phyloP scores from a whole-genome alignment of 1,140 invertebrate species.

The Lepidurus arcticus region DNA sequence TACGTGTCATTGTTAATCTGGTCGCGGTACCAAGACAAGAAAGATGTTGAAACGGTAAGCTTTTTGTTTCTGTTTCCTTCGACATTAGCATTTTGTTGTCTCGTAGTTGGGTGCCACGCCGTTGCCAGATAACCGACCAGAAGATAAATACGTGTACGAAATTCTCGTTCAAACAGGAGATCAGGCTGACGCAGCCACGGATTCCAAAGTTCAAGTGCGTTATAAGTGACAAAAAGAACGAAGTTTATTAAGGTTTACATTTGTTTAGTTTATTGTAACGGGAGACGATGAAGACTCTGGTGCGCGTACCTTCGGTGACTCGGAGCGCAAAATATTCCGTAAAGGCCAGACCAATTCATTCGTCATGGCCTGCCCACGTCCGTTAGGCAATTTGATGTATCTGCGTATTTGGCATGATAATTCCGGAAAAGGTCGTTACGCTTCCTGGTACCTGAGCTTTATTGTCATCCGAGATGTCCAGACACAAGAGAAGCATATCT shows the following conservation, averaged over 20 bases:
- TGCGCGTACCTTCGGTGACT: constrained; percentile 46
- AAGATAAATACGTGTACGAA: constrained; percentile 53
- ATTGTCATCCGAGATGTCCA: constrained; percentile 52
- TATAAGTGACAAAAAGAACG: not conserved
- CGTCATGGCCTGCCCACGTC: constrained; percentile 48
- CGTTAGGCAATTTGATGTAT: constrained; percentile 50
- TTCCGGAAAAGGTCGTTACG: constrained; percentile 48
- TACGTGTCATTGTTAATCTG: constrained; percentile 49
- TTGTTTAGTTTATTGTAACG: constrained; percentile 48
- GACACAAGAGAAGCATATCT: constrained; percentile 50
- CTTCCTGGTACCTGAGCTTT: constrained; percentile 52
- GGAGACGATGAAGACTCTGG: constrained; percentile 52
- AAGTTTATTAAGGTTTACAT: no score
- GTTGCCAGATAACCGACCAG: constrained; percentile 49
- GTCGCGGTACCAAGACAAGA: constrained; percentile 49
- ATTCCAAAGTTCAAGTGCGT: constrained; percentile 47
- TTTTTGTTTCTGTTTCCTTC: constrained; percentile 7
- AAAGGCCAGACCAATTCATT: constrained; percentile 49
- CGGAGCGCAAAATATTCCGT: constrained; percentile 45
- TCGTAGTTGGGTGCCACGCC: constrained; percentile 48
- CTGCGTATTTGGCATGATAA: constrained; percentile 55
- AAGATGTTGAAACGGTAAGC: constrained; percentile 47
- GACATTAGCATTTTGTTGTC: not conserved
- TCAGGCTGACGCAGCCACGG: constrained; percentile 48
- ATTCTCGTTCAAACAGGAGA: constrained; percentile 51